Percentiles rank a stretch among this genome's conserved stretches.
phyloP scores from a whole-genome alignment of 2,888 invertebrate species.

The Pecten maximus region DNA sequence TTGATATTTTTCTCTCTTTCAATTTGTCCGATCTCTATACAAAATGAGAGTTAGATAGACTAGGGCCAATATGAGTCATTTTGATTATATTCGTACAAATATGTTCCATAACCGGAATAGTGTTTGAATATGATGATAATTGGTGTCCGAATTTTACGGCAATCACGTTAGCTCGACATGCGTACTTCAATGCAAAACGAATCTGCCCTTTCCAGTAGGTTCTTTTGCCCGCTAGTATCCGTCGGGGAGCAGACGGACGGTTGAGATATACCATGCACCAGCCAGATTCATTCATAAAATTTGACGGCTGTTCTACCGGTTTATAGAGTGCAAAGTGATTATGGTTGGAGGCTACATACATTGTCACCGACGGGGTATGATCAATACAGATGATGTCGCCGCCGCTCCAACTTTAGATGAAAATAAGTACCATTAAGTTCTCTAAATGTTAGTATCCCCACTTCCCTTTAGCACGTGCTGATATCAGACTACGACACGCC shows the following conservation, averaged over 20 bases:
- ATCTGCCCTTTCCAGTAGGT: background rate
- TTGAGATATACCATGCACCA: constrained; percentile 8
- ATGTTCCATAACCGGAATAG: no score
- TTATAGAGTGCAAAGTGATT: background rate
- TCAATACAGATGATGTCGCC: background rate
- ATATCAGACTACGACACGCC: background rate
- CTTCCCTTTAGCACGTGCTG: background rate
- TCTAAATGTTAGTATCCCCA: background rate
- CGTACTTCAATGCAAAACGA: background rate
- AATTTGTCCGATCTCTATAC: no score
- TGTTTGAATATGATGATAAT: no score
- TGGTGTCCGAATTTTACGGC: no score
- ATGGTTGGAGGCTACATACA: background rate
- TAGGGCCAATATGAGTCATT: no score
- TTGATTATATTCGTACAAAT: no score
- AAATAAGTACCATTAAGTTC: background rate
- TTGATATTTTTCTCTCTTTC: no score
- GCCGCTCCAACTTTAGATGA: background rate
- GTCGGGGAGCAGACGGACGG: background rate
- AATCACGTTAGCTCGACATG: no score
- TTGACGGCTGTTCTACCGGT: background rate
- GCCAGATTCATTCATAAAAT: constrained; percentile 4
- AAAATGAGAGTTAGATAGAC: no score
- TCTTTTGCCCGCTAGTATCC: background rate
- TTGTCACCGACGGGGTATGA: background rate